Percentiles rank a stretch among this genome's conserved stretches.
Conservation (phyloP, 1,140 invertebrate genomes). For the Contarinia nasturtii region DNA sequence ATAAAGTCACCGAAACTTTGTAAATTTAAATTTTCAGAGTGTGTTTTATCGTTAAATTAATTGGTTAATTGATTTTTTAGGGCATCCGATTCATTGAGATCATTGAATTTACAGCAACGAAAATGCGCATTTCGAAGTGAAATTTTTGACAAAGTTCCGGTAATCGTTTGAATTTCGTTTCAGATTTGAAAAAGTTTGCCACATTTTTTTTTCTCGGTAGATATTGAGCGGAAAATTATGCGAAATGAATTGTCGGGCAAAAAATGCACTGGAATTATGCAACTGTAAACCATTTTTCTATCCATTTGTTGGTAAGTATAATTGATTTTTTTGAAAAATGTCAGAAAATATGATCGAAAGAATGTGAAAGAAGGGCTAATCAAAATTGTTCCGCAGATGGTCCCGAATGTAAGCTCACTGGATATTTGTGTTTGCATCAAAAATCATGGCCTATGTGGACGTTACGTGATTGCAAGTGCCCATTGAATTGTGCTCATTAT, state of each 20-base stretch:
- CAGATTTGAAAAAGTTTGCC: not conserved
- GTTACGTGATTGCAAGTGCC: constrained; percentile 16
- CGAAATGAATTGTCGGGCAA: constrained; percentile 16
- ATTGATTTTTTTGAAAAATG: not conserved
- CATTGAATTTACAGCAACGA: constrained; percentile 15
- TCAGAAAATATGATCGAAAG: not conserved
- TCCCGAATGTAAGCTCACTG: constrained; percentile 16
- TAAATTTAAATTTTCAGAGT: constrained; percentile 11
- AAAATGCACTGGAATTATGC: constrained; percentile 22
- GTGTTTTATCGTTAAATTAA: no score
- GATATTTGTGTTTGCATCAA: constrained; percentile 19
- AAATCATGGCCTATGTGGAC: constrained; percentile 24
- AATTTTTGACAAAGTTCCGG: constrained; percentile 15
- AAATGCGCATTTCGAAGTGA: constrained; percentile 22
- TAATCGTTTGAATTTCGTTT: constrained; percentile 1
- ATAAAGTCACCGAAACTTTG: constrained; percentile 21
- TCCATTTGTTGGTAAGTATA: constrained; percentile 11
- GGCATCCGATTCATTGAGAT: constrained; percentile 12
- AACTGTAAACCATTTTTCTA: constrained; percentile 22
- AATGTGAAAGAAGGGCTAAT: no score
- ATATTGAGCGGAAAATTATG: constrained; percentile 20
- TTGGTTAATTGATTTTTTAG: constrained; percentile 5
- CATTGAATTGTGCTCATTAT: no score
- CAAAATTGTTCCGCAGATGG: constrained; percentile 11
- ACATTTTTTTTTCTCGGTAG: constrained; percentile 4